Percentiles rank a stretch among this genome's conserved stretches.
Evolutionary conservation across 2,888 invertebrate species (phyloP).

Genomic region (Agriopis aurantiaria): DNA sequence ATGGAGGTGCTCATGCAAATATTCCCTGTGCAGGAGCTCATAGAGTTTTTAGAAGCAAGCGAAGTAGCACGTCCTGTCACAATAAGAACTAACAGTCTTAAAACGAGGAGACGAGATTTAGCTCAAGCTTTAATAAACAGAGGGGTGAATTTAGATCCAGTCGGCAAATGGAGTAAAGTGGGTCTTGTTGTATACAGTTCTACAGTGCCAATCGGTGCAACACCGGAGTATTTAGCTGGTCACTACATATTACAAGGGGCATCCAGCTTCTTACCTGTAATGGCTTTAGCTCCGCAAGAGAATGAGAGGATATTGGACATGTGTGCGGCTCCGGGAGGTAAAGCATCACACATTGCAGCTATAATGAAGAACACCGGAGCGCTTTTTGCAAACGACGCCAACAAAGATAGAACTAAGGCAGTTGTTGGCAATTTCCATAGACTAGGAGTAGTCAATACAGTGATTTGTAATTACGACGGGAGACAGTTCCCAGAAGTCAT

Average conservation of each 20-base stretch:
- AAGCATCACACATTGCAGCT: conserved; percentile 98
- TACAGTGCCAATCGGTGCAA: conserved; percentile 98
- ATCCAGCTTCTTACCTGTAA: conserved; percentile 98
- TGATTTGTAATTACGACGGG: conserved; percentile 96
- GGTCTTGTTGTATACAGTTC: conserved; percentile 98
- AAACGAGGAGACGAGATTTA: conserved; percentile 95
- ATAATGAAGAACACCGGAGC: conserved; percentile 99
- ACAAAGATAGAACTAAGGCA: conserved; percentile 95
- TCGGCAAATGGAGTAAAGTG: conserved; percentile 99
- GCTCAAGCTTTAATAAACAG: conserved; percentile 98
- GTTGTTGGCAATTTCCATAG: conserved; percentile 98
- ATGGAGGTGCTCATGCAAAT: conserved; percentile 97
- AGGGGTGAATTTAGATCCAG: conserved; percentile 98
- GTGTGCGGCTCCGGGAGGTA: conserved; percentile 99
- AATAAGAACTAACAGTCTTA: conserved; percentile 97
- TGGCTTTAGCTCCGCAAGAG: conserved; percentile 98
- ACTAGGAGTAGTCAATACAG: conserved; percentile 97
- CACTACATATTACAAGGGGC: conserved; percentile 99
- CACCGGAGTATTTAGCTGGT: conserved; percentile 99
- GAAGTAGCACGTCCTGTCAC: conserved; percentile 98
- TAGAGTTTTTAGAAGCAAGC: conserved; percentile 98
- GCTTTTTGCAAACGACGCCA: conserved; percentile 98
- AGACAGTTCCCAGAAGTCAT: conserved; percentile 93
- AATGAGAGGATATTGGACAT: conserved; percentile 97
- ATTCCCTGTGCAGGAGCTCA: conserved; percentile 93